phyloP scores from a whole-genome alignment of 2,797 vertebrate genomes.

The Merluccius polli region DNA sequence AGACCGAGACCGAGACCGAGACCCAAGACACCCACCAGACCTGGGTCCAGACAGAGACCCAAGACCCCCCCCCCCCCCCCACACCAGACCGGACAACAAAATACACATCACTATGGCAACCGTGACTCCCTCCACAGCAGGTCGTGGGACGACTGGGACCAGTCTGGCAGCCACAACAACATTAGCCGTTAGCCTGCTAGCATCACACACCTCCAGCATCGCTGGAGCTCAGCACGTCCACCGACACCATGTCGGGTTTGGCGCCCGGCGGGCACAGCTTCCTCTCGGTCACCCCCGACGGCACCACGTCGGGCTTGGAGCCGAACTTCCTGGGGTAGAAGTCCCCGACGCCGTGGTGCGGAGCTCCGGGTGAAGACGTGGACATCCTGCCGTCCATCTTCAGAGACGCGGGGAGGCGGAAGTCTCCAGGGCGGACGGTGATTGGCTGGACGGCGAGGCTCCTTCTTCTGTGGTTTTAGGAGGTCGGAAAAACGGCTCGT shows the following conservation, averaged over 20 bases:
- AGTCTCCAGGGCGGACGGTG: neutral
- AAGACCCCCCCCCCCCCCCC: constrained; percentile 19
- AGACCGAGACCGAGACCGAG: constrained; percentile 6
- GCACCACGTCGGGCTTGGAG: constrained; percentile 78
- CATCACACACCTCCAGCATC: constrained; percentile 71
- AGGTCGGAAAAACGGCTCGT: neutral
- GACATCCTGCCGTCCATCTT: constrained; percentile 70
- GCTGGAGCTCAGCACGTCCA: constrained; percentile 70
- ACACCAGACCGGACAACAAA: no score
- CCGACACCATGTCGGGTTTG: constrained; percentile 77
- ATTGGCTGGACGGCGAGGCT: neutral
- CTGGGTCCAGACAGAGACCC: constrained; percentile 26
- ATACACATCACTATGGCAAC: no score
- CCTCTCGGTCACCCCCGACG: constrained; percentile 75
- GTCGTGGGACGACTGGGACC: no score
- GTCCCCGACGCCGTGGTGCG: constrained; percentile 65
- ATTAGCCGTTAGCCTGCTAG: constrained; percentile 51
- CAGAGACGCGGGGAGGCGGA: constrained; percentile 54
- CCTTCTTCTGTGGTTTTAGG: neutral
- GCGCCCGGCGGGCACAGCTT: constrained; percentile 71
- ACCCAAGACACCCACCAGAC: constrained; percentile 22
- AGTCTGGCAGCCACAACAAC: no score
- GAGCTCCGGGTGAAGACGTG: constrained; percentile 62
- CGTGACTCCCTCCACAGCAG: no score
- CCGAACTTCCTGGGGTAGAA: constrained; percentile 75